Percentiles rank a stretch among this genome's conserved stretches.
phyloP scores from a whole-genome alignment of 2,888 invertebrate genomes.

The Nomada flava region DNA sequence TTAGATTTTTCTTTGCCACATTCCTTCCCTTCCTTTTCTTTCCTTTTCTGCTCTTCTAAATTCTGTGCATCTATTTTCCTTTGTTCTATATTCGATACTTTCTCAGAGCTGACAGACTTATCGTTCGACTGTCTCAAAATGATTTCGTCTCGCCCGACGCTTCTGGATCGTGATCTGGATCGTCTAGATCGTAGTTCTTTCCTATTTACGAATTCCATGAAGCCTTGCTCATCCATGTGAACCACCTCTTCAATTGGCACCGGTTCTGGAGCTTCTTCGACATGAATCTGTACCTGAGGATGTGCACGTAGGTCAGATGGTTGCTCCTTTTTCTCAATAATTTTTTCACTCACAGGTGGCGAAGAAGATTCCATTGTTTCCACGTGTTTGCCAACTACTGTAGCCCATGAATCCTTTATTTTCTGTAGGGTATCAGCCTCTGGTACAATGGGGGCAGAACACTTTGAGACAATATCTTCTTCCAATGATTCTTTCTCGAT shows the following conservation, averaged over 20 bases:
- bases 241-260: constrained; percentile 78
- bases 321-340: constrained; percentile 17
- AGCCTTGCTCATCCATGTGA: constrained; percentile 61
- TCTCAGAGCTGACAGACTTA: constrained; percentile 13
- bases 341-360: constrained; percentile 13
- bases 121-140: constrained; percentile 20
- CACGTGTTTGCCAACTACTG: constrained; percentile 73
- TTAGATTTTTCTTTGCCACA: constrained; percentile 17
- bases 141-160: constrained; percentile 59
- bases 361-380: constrained; percentile 54
- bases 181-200: constrained; percentile 80
- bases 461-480: not conserved
- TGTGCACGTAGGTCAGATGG: constrained; percentile 41
- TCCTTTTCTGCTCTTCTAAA: constrained; percentile 8
- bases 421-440: constrained; percentile 18
- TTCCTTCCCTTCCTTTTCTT: constrained; percentile 15
- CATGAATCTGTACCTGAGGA: constrained; percentile 76
- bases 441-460: not conserved
- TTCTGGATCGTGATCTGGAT: constrained; percentile 82
- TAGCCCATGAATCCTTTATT: constrained; percentile 74
- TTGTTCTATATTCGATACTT: constrained; percentile 35
- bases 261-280: constrained; percentile 75
- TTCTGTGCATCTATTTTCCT: constrained; percentile 5
- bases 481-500: constrained; percentile 52
- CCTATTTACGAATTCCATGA: constrained; percentile 63